A percentile compares a stretch with the other conserved stretches of the same genome.
These are phyloP conservation scores for Lanistes nyassanus DNA, from an alignment of 1,140 invertebrate genomes.

Conservation along the genomic window DNA sequence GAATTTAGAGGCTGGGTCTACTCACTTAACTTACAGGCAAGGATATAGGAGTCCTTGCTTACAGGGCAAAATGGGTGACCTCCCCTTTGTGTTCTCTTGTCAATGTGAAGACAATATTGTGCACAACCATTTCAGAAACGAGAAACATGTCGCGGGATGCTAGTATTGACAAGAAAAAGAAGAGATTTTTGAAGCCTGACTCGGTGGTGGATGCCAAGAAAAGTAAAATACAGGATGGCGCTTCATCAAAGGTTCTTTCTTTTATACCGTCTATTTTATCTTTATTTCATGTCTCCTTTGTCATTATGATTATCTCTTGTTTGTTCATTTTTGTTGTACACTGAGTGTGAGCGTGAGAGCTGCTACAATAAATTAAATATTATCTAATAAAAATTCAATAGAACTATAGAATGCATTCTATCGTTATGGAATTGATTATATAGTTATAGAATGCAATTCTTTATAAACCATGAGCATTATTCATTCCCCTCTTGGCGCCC, in stretches of 20 bases:
- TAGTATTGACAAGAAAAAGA: constrained; percentile 30
- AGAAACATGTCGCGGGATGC: not conserved
- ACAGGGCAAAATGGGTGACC: too few relatives aligned
- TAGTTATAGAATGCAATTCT: too few relatives aligned
- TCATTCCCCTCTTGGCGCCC: too few relatives aligned
- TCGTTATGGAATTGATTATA: too few relatives aligned
- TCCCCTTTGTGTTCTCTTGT: not conserved
- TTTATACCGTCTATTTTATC: too few relatives aligned
- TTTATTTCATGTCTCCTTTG: not conserved
- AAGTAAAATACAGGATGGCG: constrained; percentile 1
- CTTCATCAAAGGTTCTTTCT: constrained; percentile 9
- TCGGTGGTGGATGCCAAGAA: constrained; percentile 22
- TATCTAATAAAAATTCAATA: not conserved
- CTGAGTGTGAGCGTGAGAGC: not conserved
- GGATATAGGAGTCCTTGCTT: too few relatives aligned
- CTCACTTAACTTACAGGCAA: too few relatives aligned
- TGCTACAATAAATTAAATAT: not conserved
- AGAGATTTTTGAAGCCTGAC: constrained; percentile 28
- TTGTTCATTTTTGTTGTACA: not conserved
- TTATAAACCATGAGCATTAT: too few relatives aligned
- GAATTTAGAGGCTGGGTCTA: too few relatives aligned
- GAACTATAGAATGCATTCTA: not conserved
- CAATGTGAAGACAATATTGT: not conserved
- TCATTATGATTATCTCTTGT: not conserved
- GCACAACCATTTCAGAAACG: not conserved